phyloP scores from a whole-genome alignment of 2,888 invertebrate species.

The Tuta absoluta region DNA sequence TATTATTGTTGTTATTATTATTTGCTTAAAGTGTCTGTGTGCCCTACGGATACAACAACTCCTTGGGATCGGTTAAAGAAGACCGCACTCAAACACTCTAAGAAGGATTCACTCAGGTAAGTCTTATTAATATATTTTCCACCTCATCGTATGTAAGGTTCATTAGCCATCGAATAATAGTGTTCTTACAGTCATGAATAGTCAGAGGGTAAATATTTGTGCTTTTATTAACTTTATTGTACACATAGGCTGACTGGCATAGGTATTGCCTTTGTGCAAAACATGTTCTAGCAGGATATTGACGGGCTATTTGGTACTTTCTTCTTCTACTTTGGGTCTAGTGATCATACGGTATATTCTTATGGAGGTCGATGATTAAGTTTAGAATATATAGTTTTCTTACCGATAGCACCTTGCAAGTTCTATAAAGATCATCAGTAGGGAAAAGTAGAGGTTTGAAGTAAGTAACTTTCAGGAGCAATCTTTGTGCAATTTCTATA shows the following conservation, averaged over 20 bases:
- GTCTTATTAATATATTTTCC: not conserved
- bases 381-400: conserved; percentile 14
- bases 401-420: not conserved
- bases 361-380: conserved; percentile 5
- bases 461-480: conserved; percentile 28
- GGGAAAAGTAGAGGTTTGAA: conserved; percentile 26
- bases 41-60: not conserved
- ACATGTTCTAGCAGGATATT: not conserved
- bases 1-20: no score
- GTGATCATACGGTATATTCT: not conserved
- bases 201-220: not conserved
- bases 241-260: not conserved
- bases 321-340: not conserved
- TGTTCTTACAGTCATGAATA: not conserved
- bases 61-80: not conserved
- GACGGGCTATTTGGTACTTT: not conserved
- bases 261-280: not conserved
- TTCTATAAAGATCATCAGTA: conserved; percentile 22
- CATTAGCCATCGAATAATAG: not conserved
- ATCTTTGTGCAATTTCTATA: conserved; percentile 28
- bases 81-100: not conserved
- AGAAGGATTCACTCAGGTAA: not conserved
- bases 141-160: not conserved
- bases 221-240: not conserved
- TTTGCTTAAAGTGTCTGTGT: not conserved